Percentiles rank a stretch among this genome's conserved stretches.
phyloP scores from a whole-genome alignment of 2,888 invertebrate species.

The Microchrysa polita region DNA sequence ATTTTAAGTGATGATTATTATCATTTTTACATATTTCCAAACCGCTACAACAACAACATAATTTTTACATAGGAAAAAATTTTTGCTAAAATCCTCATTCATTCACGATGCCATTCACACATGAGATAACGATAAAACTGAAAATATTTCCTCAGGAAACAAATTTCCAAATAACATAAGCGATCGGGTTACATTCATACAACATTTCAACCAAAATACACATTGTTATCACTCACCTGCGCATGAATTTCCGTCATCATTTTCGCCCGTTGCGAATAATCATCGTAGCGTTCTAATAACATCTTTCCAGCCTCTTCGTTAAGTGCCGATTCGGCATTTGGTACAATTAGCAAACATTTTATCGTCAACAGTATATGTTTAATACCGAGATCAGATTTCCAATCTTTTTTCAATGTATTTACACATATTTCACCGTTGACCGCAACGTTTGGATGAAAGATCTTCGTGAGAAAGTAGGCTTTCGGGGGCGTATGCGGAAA shows the following conservation, averaged over 20 bases:
- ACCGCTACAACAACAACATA: no score
- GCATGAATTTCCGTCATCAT: constrained; percentile 95
- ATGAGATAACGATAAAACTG: no score
- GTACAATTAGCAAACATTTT: constrained; percentile 94
- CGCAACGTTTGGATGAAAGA: constrained; percentile 97
- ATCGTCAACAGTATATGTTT: constrained; percentile 93
- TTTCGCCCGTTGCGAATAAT: constrained; percentile 87
- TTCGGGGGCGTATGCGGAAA: constrained; percentile 93
- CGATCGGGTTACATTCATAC: no score
- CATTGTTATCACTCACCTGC: constrained; percentile 67
- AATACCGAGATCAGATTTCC: constrained; percentile 95
- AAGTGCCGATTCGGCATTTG: constrained; percentile 96
- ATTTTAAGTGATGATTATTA: no score
- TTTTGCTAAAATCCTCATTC: no score
- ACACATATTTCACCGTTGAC: constrained; percentile 95
- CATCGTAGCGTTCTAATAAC: constrained; percentile 90
- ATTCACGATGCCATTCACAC: no score
- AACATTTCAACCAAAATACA: no score
- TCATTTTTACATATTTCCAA: no score
- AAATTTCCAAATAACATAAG: no score
- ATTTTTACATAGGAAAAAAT: no score
- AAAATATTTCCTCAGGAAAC: no score
- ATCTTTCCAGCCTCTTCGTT: constrained; percentile 97
- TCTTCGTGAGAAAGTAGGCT: constrained; percentile 92
- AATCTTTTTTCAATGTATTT: constrained; percentile 94